phyloP scores from a whole-genome alignment of 2,888 invertebrate species.

The Busseola fusca region DNA sequence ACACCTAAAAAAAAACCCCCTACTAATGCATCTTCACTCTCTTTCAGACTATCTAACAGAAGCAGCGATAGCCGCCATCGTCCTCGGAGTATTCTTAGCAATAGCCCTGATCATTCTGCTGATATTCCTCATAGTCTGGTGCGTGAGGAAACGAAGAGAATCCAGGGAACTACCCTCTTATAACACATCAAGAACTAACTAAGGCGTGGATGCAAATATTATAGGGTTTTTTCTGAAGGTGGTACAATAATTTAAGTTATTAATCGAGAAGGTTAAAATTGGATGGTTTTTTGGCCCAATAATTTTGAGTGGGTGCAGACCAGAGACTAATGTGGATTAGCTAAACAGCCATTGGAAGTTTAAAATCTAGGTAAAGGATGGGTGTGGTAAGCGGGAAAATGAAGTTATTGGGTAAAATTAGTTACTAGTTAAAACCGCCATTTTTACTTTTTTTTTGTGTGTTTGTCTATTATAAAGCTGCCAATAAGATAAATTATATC shows the following conservation, averaged over 20 bases:
- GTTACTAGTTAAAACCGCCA: neutral
- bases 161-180: conserved; percentile 89
- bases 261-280: neutral
- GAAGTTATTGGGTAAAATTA: neutral
- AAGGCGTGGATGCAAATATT: neutral
- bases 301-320: neutral
- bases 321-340: neutral
- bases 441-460: neutral
- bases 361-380: neutral
- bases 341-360: neutral
- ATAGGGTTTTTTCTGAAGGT: conserved; percentile 15
- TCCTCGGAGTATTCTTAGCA: conserved; percentile 90
- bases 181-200: conserved; percentile 60
- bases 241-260: conserved; percentile 12
- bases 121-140: conserved; percentile 89
- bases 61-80: conserved; percentile 91
- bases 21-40: neutral
- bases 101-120: conserved; percentile 91
- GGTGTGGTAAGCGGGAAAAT: neutral
- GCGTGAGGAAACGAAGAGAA: conserved; percentile 88
- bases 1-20: no score
- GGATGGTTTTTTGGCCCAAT: neutral
- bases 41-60: conserved; percentile 84
- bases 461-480: neutral
- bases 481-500: neutral